Percentiles rank a stretch among this genome's conserved stretches.
phyloP scores from a whole-genome alignment of 2,797 vertebrate species.

The Otus scops region DNA sequence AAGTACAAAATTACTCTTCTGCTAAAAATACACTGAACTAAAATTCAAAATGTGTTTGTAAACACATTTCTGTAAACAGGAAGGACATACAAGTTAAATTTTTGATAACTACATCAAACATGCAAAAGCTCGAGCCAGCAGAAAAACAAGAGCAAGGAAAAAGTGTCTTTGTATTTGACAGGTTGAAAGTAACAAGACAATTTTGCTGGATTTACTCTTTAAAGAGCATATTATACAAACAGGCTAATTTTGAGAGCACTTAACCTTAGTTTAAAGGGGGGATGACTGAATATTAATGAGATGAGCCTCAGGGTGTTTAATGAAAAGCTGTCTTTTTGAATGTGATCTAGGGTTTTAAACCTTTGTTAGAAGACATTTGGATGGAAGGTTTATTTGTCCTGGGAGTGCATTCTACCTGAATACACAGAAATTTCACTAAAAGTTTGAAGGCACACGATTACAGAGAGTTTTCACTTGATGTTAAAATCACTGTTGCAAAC shows the following conservation, averaged over 20 bases:
- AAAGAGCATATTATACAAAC: constrained; percentile 59
- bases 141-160: background rate
- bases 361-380: constrained; percentile 1
- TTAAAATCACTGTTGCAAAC: constrained; percentile 8
- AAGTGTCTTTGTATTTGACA: background rate
- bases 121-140: background rate
- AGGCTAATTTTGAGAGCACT: constrained; percentile 57
- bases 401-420: background rate
- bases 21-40: background rate
- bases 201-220: constrained; percentile 54
- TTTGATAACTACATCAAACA: background rate
- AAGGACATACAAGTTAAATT: background rate
- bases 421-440: background rate
- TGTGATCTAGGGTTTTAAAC: constrained; percentile 38
- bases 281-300: constrained; percentile 38
- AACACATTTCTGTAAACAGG: background rate
- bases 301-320: background rate
- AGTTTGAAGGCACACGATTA: background rate
- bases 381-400: background rate
- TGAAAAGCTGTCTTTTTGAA: constrained; percentile 40
- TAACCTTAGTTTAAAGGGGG: constrained; percentile 21
- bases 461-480: background rate
- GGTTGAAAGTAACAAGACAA: constrained; percentile 45
- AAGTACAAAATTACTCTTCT: background rate
- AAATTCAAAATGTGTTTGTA: background rate